Percentiles rank a stretch among this genome's conserved stretches.
Evolutionary conservation across 2,113 vertebrate genomes (phyloP).

Genomic region (Pholis gunnellus): DNA sequence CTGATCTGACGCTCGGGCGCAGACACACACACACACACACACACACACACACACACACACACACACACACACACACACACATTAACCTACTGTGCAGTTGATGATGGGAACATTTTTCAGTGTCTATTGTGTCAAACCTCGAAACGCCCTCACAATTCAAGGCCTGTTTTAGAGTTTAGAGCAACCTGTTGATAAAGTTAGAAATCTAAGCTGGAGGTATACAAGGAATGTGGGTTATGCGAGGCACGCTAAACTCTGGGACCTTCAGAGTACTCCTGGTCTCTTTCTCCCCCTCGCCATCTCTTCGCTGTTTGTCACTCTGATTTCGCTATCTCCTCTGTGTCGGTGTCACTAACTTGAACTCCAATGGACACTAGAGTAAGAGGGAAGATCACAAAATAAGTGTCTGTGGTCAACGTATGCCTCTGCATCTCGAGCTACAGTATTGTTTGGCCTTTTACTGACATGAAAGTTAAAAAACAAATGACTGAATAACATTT

Average conservation of each 20-base stretch:
- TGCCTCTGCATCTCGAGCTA: background rate
- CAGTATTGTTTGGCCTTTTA: background rate
- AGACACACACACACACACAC: constrained; percentile 8
- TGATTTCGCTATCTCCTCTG: constrained; percentile 18
- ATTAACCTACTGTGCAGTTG: constrained; percentile 15
- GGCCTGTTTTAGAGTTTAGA: constrained; percentile 55
- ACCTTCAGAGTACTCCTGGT: constrained; percentile 58
- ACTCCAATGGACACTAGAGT: background rate
- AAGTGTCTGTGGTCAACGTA: background rate
- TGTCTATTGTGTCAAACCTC: constrained; percentile 11
- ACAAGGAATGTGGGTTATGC: constrained; percentile 65
- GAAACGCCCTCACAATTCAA: constrained; percentile 21
- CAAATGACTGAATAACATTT: background rate
- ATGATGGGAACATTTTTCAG: background rate
- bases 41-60: constrained; percentile 26
- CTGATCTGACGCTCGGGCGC: background rate
- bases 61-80: constrained; percentile 10
- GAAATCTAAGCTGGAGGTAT: constrained; percentile 61
- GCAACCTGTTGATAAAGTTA: constrained; percentile 59
- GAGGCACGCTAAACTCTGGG: constrained; percentile 67
- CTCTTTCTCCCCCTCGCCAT: constrained; percentile 47
- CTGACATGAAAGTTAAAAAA: background rate
- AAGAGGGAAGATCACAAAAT: background rate
- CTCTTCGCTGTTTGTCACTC: constrained; percentile 20
- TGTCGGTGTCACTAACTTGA: constrained; percentile 4